Conservation (phyloP, 2,888 invertebrate genomes). For the Dorcus hopei region DNA sequence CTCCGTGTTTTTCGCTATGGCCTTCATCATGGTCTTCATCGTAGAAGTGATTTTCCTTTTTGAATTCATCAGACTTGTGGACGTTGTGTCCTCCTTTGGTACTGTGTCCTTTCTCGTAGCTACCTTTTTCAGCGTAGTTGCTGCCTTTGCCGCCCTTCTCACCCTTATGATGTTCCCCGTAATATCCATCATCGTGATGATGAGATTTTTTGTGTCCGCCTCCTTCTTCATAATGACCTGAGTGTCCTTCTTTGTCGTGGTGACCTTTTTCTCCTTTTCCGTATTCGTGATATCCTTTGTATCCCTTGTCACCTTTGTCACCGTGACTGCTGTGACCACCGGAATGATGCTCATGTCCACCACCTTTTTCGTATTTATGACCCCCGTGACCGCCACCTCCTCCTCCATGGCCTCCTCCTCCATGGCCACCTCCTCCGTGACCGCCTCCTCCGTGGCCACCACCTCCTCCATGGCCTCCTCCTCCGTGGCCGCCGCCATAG, state of each 20-base stretch:
- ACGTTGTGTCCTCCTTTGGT: constrained; percentile 84
- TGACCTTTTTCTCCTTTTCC: constrained; percentile 64
- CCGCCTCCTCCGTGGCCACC: neutral
- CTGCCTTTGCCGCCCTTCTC: constrained; percentile 67
- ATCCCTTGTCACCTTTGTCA: constrained; percentile 64
- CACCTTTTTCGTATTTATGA: constrained; percentile 54
- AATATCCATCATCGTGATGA: constrained; percentile 62
- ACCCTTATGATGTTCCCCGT: constrained; percentile 63
- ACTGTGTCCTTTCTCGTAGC: constrained; percentile 80
- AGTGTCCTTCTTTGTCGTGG: constrained; percentile 64
- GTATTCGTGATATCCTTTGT: constrained; percentile 63
- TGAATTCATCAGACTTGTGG: constrained; percentile 81
- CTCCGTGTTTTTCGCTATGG: constrained; percentile 79
- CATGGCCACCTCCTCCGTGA: neutral
- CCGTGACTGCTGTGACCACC: constrained; percentile 57
- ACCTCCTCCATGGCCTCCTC: neutral
- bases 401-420: constrained; percentile 1
- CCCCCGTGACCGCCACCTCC: constrained; percentile 30
- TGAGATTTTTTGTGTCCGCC: constrained; percentile 61
- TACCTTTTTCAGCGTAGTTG: constrained; percentile 68
- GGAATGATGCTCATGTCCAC: constrained; percentile 55
- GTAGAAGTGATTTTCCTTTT: constrained; percentile 83
- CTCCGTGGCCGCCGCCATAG: constrained; percentile 38
- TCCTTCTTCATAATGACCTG: constrained; percentile 62
- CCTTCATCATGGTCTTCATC: constrained; percentile 81